These are phyloP conservation scores for Gryon sp. DNA, from an alignment of 1,140 invertebrate species.

Conservation along the genomic window DNA sequence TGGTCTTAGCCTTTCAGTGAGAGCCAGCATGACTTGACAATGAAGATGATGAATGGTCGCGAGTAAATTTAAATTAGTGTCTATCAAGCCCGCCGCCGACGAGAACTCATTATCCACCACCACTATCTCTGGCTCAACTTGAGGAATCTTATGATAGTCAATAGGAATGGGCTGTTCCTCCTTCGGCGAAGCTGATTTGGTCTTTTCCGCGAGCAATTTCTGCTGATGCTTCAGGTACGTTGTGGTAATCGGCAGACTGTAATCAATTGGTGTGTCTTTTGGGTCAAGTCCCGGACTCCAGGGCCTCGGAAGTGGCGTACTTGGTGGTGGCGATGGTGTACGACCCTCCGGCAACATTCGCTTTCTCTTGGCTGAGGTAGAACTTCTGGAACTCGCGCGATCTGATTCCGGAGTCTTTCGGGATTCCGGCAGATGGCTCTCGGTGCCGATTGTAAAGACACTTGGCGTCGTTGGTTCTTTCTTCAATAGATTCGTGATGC, in stretches of 20 bases:
- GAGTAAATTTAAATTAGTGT: constrained; percentile 76
- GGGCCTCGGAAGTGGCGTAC: constrained; percentile 68
- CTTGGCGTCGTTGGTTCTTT: constrained; percentile 79
- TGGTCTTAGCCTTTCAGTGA: constrained; percentile 75
- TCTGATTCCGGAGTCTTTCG: constrained; percentile 74
- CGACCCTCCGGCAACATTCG: constrained; percentile 75
- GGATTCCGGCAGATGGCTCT: constrained; percentile 65
- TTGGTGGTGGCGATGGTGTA: constrained; percentile 73
- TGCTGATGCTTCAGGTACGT: constrained; percentile 91
- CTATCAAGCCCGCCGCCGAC: constrained; percentile 75
- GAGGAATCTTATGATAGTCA: constrained; percentile 35
- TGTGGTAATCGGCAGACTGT: constrained; percentile 90
- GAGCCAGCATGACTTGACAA: constrained; percentile 78
- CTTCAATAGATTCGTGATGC: constrained; percentile 84
- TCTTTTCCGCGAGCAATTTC: constrained; percentile 75
- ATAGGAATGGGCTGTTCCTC: constrained; percentile 18
- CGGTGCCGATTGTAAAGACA: constrained; percentile 15
- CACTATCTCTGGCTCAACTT: constrained; percentile 51
- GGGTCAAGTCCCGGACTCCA: constrained; percentile 74
- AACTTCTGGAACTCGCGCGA: constrained; percentile 73
- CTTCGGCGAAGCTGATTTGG: constrained; percentile 53
- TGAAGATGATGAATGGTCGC: constrained; percentile 78
- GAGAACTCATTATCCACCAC: constrained; percentile 69
- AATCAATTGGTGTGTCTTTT: constrained; percentile 83
- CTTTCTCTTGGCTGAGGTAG: constrained; percentile 75